Evolutionary conservation across 2,113 vertebrate species (phyloP), one percentile per base, ranked within the genome.

Genomic region (Otus sunia): DNA sequence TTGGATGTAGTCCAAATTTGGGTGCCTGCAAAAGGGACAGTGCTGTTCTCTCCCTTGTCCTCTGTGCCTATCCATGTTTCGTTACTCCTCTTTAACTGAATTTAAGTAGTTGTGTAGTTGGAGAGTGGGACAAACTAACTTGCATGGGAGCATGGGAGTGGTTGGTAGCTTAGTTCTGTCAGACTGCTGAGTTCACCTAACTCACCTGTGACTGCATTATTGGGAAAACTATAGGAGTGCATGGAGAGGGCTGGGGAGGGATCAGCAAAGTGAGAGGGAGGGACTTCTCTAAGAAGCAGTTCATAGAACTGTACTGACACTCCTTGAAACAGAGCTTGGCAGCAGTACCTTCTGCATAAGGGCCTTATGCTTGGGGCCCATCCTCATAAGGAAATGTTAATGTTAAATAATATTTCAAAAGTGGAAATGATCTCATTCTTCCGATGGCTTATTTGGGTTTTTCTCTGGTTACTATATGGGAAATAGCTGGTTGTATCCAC

Each of bases 351-450:
- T 82, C 74, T 75, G 43, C 41, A 34, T 43, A 56, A 79, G 58
- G 53, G 19, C 89, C 56, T 94, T 92, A 89, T 90, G 64, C 73
- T 27, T 12, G 21, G 39, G 37, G 43, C 80, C 80, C 43, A 56
- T 87, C 53, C 71, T 62, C 53, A 22, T 82, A 88, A 93, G 90
- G 96, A 94, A 96, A 93, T 9, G 11, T 88, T 85, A 34, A 60
- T 4, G 26, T 90, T 88, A 90, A 93, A 88, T 89, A 88, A 66
- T 77, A 80, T 86, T 90, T 83, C 67, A 50, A 13, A 90, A 66
- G 78, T 73, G 93, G 92, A 96, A 93, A 93, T 97, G 29, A 95
- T 74, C 77, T 95, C 75, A 90, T 91, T 93, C 78, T 96, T 96
- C 85, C 85, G 80, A 64, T 2, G 1, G 3, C 73, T 87, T 97